phyloP scores from a whole-genome alignment of 2,797 vertebrate species.

The Sebastes dallii region DNA sequence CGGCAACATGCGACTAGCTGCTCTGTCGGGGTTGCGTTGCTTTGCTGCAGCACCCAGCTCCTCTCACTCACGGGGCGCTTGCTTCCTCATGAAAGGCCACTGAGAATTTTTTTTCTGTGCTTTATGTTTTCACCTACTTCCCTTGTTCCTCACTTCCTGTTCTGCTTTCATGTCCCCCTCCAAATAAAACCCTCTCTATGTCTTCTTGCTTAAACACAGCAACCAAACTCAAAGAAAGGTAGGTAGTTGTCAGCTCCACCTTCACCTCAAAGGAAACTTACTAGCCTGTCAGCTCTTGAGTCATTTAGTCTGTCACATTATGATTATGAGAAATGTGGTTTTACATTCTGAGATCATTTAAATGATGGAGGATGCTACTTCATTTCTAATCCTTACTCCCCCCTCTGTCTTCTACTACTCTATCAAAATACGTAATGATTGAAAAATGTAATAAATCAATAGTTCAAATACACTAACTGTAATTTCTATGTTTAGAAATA shows the following conservation, averaged over 20 bases:
- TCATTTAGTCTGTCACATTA: conserved; percentile 6
- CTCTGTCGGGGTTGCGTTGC: conserved; percentile 50
- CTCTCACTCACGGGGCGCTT: not conserved
- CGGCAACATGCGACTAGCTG: conserved; percentile 5
- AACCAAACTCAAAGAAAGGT: not conserved
- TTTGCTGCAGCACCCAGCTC: conserved; percentile 24
- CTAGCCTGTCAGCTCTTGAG: not conserved
- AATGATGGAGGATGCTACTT: not conserved
- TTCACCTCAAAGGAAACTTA: not conserved
- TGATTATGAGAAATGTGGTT: conserved; percentile 12
- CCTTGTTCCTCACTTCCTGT: conserved; percentile 20
- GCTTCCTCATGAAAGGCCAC: conserved; percentile 53
- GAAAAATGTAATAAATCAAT: not conserved
- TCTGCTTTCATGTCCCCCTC: conserved; percentile 16
- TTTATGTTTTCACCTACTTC: conserved; percentile 38
- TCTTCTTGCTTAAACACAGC: not conserved
- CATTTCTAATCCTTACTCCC: not conserved
- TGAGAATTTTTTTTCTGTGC: conserved; percentile 19
- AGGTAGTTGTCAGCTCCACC: not conserved
- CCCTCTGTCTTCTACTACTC: not conserved
- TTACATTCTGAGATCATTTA: not conserved
- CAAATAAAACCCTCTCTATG: not conserved
- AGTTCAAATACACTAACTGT: not conserved
- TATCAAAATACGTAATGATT: not conserved
- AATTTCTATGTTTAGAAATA: not conserved